Base-by-base conservation (phyloP, 1,140 invertebrate species). In the Pseudomyrmex concolor region DNA sequence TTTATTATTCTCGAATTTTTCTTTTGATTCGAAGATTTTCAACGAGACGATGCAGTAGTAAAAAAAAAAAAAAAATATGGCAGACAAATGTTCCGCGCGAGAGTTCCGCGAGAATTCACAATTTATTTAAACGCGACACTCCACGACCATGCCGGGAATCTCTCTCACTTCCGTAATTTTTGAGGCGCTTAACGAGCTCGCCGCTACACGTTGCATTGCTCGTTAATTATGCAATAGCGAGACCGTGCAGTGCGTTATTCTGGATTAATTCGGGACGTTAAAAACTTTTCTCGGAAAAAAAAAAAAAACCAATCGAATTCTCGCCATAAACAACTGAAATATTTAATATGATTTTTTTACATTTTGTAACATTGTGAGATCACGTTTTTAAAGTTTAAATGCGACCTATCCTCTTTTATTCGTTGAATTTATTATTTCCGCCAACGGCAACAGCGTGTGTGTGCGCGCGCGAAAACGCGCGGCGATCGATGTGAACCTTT, bases 181-280 rank as follows among this genome's bases (percentile, higher is more conserved):
- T 57, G 17, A 45, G 67, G 72, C 19, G 63, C 67, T 86, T 86
- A 86, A 87, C 81, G 81, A 87, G 86, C 72, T 51, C 68, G 73
- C 15, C 62, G 62, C 60, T 50, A 72, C 60, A 54, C 62, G 62
- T 55, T 50, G 72, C 60, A 54, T 4, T 55, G 51, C 59, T 87
- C 74, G 86, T 86, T 87, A 87, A 80, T 83, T 73, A 80, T 67
- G 77, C 73, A 51, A 5, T 3, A 7, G 66, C 76, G 43, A 78
- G 48, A 57, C 19, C 54, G n/a, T 43, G 45, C 25, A 17, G 60
- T 48, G 43, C 5, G 34, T 34, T 34, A 34, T 34, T 34, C 34
- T 7, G 5, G 34, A 34, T 34, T 34, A 34, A 71, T 19, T 48
- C 70, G 50, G 2, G 45, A 12, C 2, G 8, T 59, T 78, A 55